Base-by-base conservation (phyloP, 2,113 vertebrate genomes). In the Ibidorhyncha struthersii region DNA sequence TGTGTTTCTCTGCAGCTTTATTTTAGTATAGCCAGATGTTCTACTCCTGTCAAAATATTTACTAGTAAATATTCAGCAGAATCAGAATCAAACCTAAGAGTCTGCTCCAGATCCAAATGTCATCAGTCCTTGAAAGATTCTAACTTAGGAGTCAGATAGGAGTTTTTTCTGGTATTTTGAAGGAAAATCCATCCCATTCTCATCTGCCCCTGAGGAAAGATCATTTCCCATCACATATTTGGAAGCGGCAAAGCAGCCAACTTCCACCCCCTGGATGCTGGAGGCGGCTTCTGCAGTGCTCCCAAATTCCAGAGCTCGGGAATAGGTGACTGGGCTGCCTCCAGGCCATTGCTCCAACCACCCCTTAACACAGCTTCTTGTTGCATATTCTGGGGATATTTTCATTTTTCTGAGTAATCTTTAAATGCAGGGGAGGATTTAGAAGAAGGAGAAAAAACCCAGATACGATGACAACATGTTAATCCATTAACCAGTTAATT, bases 11-110 rank as follows among this genome's bases (percentile, higher is more conserved):
- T 80, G 62, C 62, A 96, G 91, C 84, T 94, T 94, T 58, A 72
- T 85, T 96, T 95, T 88, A 94, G 63, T 62, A 73, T 4, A 95
- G 93, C 91, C 96, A 97, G 94, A 96, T 95, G 92, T 90, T 74
- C 74, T 59, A 43, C 26, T 91, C 78, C 78, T 96, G 94, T 93
- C 91, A 90, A 93, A 97, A 91, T 82, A 95, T 82, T 87, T 96
- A 49, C 65, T 62, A 50, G 73, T 22, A 85, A 94, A 91, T 73
- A 95, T 55, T 67, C 71, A 77, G 70, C 7, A 72, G 41, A 94
- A 53, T 77, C 74, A 50, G 81, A 88, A 92, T 59, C 81, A 86
- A 90, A 85, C 47, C 52, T 32, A 49, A 32, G 87, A 73, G 55
- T 18, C 58, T 73, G 67, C 22, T 70, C 36, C 12, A 27, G 25